Base-by-base conservation (phyloP, 2,797 vertebrate species). In the Phalanger gymnotis region DNA sequence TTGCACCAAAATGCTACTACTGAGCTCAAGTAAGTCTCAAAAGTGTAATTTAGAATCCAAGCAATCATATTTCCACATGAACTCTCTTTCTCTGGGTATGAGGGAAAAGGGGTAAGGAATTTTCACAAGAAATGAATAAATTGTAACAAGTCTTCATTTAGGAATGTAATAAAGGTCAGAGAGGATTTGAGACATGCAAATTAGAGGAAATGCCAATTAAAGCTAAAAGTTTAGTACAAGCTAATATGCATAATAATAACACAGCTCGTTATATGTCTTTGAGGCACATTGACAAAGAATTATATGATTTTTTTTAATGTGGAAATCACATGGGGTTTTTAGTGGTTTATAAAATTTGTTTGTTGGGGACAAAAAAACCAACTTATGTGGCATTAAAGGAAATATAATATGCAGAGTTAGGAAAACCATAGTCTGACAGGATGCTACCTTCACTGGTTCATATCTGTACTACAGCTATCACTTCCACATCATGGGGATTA, bases 1-100 rank as follows among this genome's bases (percentile, higher is more conserved):
- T 94, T 96, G 81, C 97, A 96, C 1, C 93, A 90, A 53, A 97
- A 97, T 12, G 98, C 98, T 93, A 98, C 95, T 58, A 96, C 94
- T 73, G 98, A 99, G 96, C 98, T 99, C 28, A 98, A 98, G 99
- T 99, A 98, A 98, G 98, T 95, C 28, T 61, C 28, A 6, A 52
- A n/a, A 53, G 31, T 40, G 0, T 19, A 40, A 1, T 54, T 94
- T 40, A 1, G 2, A 40, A 0, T 47, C 11, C 6, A 30, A 5
- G 19, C 22, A 34, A 0, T 51, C 51, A 90, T 61, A 90, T 4
- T 66, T 51, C 93, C 16, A 2, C 1, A 6, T 92, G 51, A 30
- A 2, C n/a, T 30, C 10, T 6, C 5, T 31, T 53, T 19, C 31
- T 91, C 3, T 81, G 53, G 27, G 1, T 14, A 22, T 53, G 0